A percentile compares a stretch with the other conserved stretches of the same genome.
phyloP scores from a whole-genome alignment of 2,113 vertebrate genomes.

The Haemorhous mexicanus region DNA sequence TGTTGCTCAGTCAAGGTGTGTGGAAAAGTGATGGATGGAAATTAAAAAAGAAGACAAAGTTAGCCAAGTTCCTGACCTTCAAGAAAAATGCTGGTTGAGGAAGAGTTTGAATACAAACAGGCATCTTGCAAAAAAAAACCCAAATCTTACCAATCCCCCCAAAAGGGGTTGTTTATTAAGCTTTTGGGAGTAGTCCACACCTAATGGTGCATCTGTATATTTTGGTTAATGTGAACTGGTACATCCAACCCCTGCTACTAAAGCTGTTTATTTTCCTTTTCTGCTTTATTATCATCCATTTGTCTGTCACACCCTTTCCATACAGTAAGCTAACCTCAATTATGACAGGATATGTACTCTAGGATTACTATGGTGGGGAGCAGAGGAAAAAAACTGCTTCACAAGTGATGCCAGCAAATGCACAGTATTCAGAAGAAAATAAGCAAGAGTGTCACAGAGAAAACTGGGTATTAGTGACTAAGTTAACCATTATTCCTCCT shows the following conservation, averaged over 20 bases:
- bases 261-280: background rate
- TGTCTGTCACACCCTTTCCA: background rate
- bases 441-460: background rate
- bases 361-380: background rate
- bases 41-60: background rate
- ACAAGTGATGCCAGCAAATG: background rate
- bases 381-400: background rate
- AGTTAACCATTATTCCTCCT: background rate
- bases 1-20: background rate
- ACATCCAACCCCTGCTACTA: background rate
- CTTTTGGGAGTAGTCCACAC: background rate
- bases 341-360: background rate
- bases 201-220: background rate
- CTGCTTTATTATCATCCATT: background rate
- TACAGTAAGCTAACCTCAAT: background rate
- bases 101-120: background rate
- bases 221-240: background rate
- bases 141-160: background rate
- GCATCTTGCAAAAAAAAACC: background rate
- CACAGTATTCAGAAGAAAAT: background rate
- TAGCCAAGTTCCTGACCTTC: background rate
- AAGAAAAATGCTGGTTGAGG: background rate
- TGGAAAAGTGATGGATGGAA: background rate
- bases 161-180: background rate
- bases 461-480: background rate